A percentile compares a stretch with the other conserved stretches of the same genome.
Evolutionary conservation across 2,797 vertebrate genomes (phyloP).

Genomic region (Dipus sagitta): DNA sequence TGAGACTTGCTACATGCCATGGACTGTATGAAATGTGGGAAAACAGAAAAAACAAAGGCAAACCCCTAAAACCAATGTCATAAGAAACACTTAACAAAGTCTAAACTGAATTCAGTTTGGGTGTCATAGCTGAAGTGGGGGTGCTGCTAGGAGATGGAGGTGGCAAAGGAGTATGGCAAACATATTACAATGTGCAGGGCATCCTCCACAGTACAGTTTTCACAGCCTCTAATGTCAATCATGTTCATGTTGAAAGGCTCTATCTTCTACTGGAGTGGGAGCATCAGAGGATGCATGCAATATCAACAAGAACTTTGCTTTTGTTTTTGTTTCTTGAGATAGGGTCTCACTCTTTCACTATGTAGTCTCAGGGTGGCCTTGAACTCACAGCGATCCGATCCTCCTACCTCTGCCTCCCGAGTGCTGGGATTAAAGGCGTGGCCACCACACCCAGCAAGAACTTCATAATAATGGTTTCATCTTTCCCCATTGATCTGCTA

Average conservation of each 20-base stretch:
- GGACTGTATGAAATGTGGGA: background rate
- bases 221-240: no score
- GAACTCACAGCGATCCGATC: no score
- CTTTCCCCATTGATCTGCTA: background rate
- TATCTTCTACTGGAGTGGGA: background rate
- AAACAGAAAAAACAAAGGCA: background rate
- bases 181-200: background rate
- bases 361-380: no score
- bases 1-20: background rate
- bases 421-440: no score
- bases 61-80: background rate
- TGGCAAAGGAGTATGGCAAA: background rate
- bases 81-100: background rate
- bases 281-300: background rate
- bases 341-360: no score
- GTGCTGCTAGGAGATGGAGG: background rate
- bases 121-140: background rate
- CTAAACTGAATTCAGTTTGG: background rate
- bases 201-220: background rate
- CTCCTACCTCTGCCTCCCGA: no score
- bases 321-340: background rate
- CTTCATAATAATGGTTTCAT: background rate
- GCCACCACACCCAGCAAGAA: background rate
- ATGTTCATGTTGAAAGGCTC: background rate
- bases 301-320: slow-evolving; percentile 43